Evolutionary conservation across 2,797 vertebrate species (phyloP), one percentile per base, ranked within the genome.

Genomic region (Rhabdophis nuchalis): DNA sequence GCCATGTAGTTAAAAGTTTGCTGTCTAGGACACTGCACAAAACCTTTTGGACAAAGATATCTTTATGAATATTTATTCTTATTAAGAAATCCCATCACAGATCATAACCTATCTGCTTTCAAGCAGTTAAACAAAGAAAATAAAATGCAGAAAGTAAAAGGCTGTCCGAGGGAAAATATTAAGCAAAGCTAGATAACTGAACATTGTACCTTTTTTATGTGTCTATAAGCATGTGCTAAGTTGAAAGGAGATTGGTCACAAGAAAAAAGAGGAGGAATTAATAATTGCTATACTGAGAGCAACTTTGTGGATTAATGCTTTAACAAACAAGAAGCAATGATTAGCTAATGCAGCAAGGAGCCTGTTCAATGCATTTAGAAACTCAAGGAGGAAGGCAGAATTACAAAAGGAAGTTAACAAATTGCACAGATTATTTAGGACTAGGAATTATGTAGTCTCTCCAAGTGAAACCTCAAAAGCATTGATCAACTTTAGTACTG

Each of bases 331-430:
- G 86, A 46, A 46, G 36, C 29, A 93, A 64, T 88, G 86, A 56
- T 89, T 93, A 56, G 46, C 86, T 93, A 92, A 92, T 60, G 11
- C 58, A 92, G 23, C 10, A 90, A 54, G 13, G 68, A 91, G 88
- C 54, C 85, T 88, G 87, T 86, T 57, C 86, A 41, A 85, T 86
- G 2, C 61, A 89, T 92, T 94, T 94, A 82, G 86, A 87, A 93
- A 36, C 14, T 52, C 53, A 93, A 92, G 32, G 52, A 95, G 89
- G 10, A 89, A 82, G 53, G 77, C 87, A 50, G 87, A 92, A 72
- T 16, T 53, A 89, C 2, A 89, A 95, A 36, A 57, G 72, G 93
- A 94, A n/a, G 3, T 93, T 89, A 87, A 91, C 60, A 29, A 93
- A 88, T 92, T 91, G 50, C 0, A 90, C 18, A 91, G 82, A 85